Percentiles rank a stretch among this genome's conserved stretches.
phyloP scores from a whole-genome alignment of 2,113 vertebrate species.

The Probosciger aterrimus region DNA sequence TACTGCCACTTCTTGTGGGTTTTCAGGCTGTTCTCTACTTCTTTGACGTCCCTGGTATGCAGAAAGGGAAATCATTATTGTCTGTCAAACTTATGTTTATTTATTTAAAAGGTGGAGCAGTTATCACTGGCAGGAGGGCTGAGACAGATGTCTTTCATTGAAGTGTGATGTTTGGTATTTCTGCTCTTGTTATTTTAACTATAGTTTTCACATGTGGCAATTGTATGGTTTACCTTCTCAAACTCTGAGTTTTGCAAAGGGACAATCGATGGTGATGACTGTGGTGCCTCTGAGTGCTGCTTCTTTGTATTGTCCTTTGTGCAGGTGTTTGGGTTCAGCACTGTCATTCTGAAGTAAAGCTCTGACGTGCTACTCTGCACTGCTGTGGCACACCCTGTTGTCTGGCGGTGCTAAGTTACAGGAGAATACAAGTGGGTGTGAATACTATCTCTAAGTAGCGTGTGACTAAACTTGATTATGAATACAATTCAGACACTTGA shows the following conservation, averaged over 20 bases:
- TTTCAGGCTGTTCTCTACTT: not conserved
- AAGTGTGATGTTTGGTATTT: not conserved
- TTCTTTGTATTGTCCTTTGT: not conserved
- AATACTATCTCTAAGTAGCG: not conserved
- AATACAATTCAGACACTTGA: not conserved
- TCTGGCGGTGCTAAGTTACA: not conserved
- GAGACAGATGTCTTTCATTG: not conserved
- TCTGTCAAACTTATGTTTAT: not conserved
- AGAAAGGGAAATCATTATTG: not conserved
- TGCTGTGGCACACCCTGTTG: not conserved
- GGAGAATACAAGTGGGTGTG: not conserved
- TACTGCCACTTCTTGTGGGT: not conserved
- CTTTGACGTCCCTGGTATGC: not conserved
- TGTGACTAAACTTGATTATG: not conserved
- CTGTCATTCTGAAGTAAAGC: not conserved
- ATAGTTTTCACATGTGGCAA: not conserved
- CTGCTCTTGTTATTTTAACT: not conserved
- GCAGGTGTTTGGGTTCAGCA: not conserved
- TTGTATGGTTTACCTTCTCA: not conserved
- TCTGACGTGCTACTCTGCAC: fast-evolving
- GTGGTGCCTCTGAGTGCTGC: not conserved
- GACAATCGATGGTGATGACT: not conserved
- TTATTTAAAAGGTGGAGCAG: not conserved
- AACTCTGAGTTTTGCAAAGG: not conserved
- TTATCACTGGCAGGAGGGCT: not conserved